Base-by-base conservation (phyloP, 2,797 vertebrate genomes). In the Malacoctenus gilli region DNA sequence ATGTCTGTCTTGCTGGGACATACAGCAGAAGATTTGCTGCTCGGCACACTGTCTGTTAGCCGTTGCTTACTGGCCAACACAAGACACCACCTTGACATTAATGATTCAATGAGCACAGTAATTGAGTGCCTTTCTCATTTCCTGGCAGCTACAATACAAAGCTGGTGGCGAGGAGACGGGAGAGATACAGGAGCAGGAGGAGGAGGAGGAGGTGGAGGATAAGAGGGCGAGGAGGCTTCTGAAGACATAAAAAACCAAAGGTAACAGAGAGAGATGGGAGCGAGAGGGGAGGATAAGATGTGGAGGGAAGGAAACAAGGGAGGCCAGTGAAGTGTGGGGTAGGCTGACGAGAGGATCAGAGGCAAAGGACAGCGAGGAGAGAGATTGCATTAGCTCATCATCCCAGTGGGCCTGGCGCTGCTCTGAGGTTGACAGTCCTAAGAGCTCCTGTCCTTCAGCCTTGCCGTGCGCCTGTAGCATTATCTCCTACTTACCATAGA, bases 71-170 rank as follows among this genome's bases (percentile, higher is more conserved):
- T 75, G 70, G 85, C 62, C 75, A 77, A 62, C 71, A 77, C 80
- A 72, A 28, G 25, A 61, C 72, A 68, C 86, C 77, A 75, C 80
- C 80, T 84, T 87, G 84, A 84, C 82, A 83, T 84, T 87, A 89
- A 89, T 89, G 86, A 89, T 85, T 90, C 84, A 85, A 85, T 85
- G 82, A 88, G 78, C 82, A 85, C 75, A 70, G 74, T 89, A 89
- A 91, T 89, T 89, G 84, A 89, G 81, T 88, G 83, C 65, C 82
- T 89, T 80, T 80, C 85, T 88, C 80, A 88, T 86, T 89, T 89
- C 87, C 86, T 89, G 89, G 80, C 80, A 85, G 80, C 80, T 63
- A 66, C 73, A 77, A 82, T 80, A 84, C 73, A 85, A 79, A 79
- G 74, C 58, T 65, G 68, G 49, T 71, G 60, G 47, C 67, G 53